Percentiles rank a stretch among this genome's conserved stretches.
Evolutionary conservation across 2,888 invertebrate genomes (phyloP).

Genomic region (Andrena haemorrhoa): DNA sequence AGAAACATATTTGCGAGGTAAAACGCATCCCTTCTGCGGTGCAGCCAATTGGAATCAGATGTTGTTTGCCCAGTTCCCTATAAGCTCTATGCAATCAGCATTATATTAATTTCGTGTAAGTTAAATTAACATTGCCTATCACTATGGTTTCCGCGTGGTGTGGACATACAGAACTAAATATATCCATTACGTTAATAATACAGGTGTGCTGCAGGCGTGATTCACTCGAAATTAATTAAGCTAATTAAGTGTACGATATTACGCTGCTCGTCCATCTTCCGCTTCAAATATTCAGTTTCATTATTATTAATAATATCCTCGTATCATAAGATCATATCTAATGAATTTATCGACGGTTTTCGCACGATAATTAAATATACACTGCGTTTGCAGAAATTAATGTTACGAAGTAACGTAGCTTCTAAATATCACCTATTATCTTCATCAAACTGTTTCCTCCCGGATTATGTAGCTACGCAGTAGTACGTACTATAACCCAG

Average conservation of each 20-base stretch:
- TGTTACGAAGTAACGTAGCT: no score
- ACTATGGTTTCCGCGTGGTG: neutral
- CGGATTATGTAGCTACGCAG: no score
- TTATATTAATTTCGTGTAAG: neutral
- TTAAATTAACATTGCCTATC: slow-evolving; percentile 6
- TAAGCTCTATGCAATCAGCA: neutral
- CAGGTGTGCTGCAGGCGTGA: neutral
- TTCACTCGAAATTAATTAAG: slow-evolving; percentile 9
- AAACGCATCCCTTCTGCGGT: neutral
- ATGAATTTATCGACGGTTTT: neutral
- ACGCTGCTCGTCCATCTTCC: neutral
- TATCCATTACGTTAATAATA: neutral
- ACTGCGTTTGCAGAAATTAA: no score
- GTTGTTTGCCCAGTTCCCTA: neutral
- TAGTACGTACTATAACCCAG: neutral
- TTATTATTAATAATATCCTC: neutral
- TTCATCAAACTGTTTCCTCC: neutral
- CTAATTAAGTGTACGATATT: neutral
- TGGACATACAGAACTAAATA: neutral
- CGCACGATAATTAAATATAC: neutral
- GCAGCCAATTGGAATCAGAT: neutral
- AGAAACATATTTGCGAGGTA: neutral
- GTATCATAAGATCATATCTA: neutral
- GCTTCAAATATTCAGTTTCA: neutral
- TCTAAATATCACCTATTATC: neutral